These are phyloP conservation scores for Cremastinae sp. DNA, from an alignment of 2,888 invertebrate genomes.

Conservation along the genomic window DNA sequence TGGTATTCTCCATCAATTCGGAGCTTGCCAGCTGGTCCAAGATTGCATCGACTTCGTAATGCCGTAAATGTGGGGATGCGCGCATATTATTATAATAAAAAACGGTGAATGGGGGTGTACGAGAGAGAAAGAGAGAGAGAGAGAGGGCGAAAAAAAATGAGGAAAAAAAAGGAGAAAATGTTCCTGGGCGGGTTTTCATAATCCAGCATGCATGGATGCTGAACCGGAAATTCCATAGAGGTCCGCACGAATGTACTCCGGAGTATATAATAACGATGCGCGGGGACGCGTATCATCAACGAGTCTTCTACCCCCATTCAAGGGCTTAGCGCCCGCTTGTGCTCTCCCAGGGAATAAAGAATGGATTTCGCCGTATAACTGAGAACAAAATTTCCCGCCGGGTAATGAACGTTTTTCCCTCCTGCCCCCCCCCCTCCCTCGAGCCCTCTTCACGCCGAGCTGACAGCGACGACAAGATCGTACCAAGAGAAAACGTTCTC, in stretches of 20 bases:
- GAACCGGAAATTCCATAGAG: conserved; percentile 15
- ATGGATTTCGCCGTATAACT: conserved; percentile 37
- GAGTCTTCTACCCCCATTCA: conserved; percentile 44
- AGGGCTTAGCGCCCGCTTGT: conserved; percentile 20
- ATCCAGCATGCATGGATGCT: background rate
- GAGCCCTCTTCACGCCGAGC: conserved; percentile 1
- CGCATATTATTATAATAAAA: no score
- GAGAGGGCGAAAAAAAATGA: background rate
- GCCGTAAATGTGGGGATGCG: no score
- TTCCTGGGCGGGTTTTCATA: background rate
- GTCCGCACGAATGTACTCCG: background rate
- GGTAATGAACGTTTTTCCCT: conserved; percentile 18
- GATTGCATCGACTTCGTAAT: no score
- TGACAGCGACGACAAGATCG: conserved; percentile 17
- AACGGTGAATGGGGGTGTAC: no score
- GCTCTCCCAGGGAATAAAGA: conserved; percentile 32
- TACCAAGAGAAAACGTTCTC: background rate
- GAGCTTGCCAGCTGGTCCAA: no score
- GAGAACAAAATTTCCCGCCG: conserved; percentile 12
- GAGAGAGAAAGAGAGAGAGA: background rate
- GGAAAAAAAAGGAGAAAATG: background rate
- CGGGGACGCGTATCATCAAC: conserved; percentile 34
- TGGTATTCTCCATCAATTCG: no score
- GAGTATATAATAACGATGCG: conserved; percentile 4
- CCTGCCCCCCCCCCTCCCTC: background rate